phyloP scores from a whole-genome alignment of 23 tunicate species.

The Ciona savignyi region DNA sequence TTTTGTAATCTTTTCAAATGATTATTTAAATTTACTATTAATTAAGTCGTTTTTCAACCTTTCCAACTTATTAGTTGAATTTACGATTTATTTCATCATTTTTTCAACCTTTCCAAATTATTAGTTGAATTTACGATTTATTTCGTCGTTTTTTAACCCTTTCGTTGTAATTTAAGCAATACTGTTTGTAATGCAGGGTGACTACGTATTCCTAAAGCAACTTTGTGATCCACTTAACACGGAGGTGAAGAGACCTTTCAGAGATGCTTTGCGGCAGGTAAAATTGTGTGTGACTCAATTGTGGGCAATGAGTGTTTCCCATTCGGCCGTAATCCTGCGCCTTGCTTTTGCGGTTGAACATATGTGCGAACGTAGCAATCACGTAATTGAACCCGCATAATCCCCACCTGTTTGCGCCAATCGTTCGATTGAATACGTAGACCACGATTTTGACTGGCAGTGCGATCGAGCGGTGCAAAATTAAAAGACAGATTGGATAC shows the following conservation, averaged over 20 bases:
- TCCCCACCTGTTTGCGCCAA: background rate
- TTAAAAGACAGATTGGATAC: no score
- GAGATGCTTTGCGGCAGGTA: conserved; percentile 34
- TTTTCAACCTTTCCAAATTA: background rate
- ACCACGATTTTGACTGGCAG: no score
- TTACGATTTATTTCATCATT: background rate
- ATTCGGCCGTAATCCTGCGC: no score
- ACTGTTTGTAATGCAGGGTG: conserved; percentile 35
- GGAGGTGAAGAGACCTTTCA: conserved; percentile 13
- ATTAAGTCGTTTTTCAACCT: no score
- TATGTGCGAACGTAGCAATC: background rate
- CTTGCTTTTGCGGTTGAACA: background rate
- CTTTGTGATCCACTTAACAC: conserved; percentile 6
- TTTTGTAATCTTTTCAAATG: no score
- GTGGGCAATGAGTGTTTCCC: no score
- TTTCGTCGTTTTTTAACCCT: background rate
- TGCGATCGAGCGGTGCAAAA: no score
- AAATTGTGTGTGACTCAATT: no score
- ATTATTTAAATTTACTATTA: no score
- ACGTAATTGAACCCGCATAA: background rate
- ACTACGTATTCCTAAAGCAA: conserved; percentile 43
- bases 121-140: conserved; percentile 22
- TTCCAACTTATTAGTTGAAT: background rate
- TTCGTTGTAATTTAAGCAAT: background rate
- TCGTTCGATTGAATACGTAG: background rate